These are phyloP conservation scores for Vireo altiloquus DNA, from an alignment of 2,113 vertebrate species.

Conservation along the genomic window DNA sequence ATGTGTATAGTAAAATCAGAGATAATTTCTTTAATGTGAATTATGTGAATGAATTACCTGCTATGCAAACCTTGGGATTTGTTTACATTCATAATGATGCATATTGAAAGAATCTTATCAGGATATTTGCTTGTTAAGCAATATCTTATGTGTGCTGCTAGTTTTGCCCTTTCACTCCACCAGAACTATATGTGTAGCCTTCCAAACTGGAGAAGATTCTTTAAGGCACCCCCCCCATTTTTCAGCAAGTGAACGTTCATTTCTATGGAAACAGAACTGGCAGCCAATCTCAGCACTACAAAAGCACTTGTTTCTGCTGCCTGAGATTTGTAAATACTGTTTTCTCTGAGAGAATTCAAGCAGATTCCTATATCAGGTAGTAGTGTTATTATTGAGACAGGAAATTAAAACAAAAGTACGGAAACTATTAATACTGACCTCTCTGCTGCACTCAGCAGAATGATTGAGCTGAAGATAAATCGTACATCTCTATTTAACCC, in stretches of 20 bases:
- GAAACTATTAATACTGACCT: not conserved
- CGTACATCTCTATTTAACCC: not conserved
- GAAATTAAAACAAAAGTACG: not conserved
- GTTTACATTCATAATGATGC: not conserved
- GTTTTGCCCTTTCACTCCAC: not conserved
- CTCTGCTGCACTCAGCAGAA: not conserved
- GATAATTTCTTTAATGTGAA: not conserved
- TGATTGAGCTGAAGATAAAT: not conserved
- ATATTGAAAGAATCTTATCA: not conserved
- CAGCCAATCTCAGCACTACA: not conserved
- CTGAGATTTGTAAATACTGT: slow-evolving; percentile 33
- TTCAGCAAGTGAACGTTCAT: slow-evolving; percentile 27
- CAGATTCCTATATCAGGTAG: fast-evolving
- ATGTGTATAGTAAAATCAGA: not conserved
- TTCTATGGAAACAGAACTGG: slow-evolving; percentile 62
- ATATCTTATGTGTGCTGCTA: not conserved
- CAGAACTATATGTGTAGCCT: not conserved
- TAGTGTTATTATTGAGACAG: not conserved
- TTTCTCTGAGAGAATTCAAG: not conserved
- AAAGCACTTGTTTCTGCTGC: not conserved
- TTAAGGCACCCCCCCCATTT: not conserved
- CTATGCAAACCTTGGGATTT: not conserved
- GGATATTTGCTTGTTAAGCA: not conserved
- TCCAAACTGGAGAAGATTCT: not conserved
- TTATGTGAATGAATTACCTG: not conserved